These are phyloP conservation scores for Pangasius macronema DNA, from an alignment of 2,797 vertebrate genomes.

Conservation along the genomic window DNA sequence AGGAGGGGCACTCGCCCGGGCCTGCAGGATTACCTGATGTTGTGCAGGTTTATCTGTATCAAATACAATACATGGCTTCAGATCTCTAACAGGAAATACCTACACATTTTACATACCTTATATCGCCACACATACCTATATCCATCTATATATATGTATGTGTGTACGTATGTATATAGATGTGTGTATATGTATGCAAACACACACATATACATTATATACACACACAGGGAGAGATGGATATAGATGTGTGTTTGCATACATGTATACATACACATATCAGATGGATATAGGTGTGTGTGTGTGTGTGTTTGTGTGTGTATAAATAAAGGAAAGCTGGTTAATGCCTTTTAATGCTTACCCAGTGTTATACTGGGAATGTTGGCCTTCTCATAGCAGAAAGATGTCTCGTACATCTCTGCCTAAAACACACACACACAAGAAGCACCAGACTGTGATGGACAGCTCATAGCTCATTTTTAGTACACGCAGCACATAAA, in stretches of 20 bases:
- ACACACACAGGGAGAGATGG: too few relatives aligned
- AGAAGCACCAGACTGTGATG: conserved; percentile 25
- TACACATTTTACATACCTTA: too few relatives aligned
- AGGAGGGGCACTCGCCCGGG: conserved; percentile 71
- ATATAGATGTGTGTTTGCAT: too few relatives aligned
- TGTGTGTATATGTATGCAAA: too few relatives aligned
- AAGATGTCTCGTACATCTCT: conserved; percentile 78
- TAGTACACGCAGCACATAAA: background rate
- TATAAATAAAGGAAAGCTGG: background rate
- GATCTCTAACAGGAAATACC: background rate
- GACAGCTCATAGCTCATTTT: background rate
- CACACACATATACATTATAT: too few relatives aligned
- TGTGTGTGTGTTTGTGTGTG: too few relatives aligned
- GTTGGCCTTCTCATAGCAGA: conserved; percentile 81
- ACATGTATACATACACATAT: too few relatives aligned
- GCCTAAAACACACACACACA: conserved; percentile 66
- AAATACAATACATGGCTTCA: background rate
- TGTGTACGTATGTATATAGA: too few relatives aligned
- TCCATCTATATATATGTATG: too few relatives aligned
- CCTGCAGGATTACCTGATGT: conserved; percentile 84
- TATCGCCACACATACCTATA: too few relatives aligned
- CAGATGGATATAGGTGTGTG: too few relatives aligned
- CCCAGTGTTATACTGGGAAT: conserved; percentile 79
- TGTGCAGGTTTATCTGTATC: conserved; percentile 83
- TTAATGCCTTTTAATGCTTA: conserved; percentile 67